phyloP scores from a whole-genome alignment of 1,140 invertebrate species.

The Nasonia vitripennis region DNA sequence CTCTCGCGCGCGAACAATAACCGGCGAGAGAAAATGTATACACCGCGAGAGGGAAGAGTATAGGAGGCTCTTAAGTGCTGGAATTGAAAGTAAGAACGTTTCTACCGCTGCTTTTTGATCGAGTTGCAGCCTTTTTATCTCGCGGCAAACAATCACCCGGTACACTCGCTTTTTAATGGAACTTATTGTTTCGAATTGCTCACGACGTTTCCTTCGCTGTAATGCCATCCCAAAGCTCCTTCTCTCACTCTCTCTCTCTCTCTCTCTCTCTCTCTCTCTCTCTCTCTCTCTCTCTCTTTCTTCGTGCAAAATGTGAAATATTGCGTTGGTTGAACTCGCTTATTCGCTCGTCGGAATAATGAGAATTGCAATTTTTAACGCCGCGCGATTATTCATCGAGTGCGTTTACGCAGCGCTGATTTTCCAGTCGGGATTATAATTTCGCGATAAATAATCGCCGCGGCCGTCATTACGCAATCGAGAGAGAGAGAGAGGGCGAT shows the following conservation, averaged over 20 bases:
- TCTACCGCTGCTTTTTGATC: neutral
- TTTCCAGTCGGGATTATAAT: neutral
- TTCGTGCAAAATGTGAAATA: neutral
- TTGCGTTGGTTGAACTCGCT: neutral
- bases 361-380: too few species aligned
- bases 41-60: too few species aligned
- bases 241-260: too few species aligned
- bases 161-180: neutral
- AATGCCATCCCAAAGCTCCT: neutral
- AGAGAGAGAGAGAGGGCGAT: too few species aligned
- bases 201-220: neutral
- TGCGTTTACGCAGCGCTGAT: too few species aligned
- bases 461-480: too few species aligned
- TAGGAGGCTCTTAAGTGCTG: neutral
- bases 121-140: neutral
- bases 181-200: neutral
- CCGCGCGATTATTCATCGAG: too few species aligned
- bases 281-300: neutral
- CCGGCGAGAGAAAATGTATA: neutral
- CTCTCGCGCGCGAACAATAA: neutral
- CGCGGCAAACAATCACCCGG: neutral
- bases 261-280: too few species aligned
- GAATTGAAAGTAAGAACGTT: neutral
- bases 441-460: neutral
- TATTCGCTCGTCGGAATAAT: too few species aligned